Evolutionary conservation across 2,888 invertebrate species (phyloP).

Genomic region (Thelaira solivaga): DNA sequence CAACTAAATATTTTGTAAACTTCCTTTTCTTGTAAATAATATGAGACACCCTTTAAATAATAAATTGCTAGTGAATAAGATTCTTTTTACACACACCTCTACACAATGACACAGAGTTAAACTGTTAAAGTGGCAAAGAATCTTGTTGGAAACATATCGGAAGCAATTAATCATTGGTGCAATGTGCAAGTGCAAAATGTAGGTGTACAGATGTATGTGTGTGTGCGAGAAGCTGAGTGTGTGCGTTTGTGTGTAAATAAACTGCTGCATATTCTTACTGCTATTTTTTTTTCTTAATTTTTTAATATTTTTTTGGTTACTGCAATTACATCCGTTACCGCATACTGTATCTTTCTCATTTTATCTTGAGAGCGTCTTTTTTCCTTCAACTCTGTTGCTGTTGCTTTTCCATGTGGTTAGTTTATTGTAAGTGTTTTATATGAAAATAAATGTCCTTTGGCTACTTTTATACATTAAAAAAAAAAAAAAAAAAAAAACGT

Average conservation of each 20-base stretch:
- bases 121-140: constrained; percentile 30
- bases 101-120: constrained; percentile 11
- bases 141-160: constrained; percentile 63
- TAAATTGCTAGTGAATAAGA: background rate
- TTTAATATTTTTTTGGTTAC: background rate
- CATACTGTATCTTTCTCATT: constrained; percentile 52
- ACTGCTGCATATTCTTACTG: constrained; percentile 29
- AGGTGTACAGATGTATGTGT: background rate
- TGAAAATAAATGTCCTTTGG: constrained; percentile 49
- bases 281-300: background rate
- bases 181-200: constrained; percentile 60
- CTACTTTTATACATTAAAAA: background rate
- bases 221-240: background rate
- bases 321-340: constrained; percentile 60
- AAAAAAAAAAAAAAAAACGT: background rate
- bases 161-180: constrained; percentile 66
- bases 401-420: constrained; percentile 1
- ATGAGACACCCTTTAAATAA: constrained; percentile 9
- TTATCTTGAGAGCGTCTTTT: constrained; percentile 39
- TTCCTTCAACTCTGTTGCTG: background rate
- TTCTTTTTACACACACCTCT: background rate
- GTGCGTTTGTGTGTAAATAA: background rate
- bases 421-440: constrained; percentile 7
- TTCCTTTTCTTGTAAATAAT: too few species aligned
- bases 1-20: background rate